Evolutionary conservation across 2,113 vertebrate species (phyloP), one percentile per base, ranked within the genome.

Genomic region (Siniperca chuatsi): DNA sequence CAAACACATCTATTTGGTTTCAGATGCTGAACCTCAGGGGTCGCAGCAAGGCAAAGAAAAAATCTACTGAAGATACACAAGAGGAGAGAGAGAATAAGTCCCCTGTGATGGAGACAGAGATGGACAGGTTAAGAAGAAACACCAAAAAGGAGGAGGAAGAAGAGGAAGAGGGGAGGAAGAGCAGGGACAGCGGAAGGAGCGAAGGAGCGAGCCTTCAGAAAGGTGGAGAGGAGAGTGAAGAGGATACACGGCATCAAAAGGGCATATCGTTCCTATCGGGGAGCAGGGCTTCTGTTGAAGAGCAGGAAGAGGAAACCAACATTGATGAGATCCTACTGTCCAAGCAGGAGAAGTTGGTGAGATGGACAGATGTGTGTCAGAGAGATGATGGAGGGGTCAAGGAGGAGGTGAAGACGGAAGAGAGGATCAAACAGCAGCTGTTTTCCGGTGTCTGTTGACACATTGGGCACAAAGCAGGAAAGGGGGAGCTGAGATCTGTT

Each of bases 361-460:
- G 89, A 66, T 93, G 93, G 93, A 93, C 92, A 60, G 90, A 92
- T 60, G 91, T 90, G 75, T 93, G 89, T 75, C 86, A 70, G 37
- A 80, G 84, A 20, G 79, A 77, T 33, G 82, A 57, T 0, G 71
- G 82, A 76, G 91, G 69, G 42, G 55, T 78, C 33, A 90, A 86
- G 42, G 89, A 89, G 80, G 87, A 87, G 8, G 74, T 64, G 75
- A 90, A 85, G 82, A 72, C n/a, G 18, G 92, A 94, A 1, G 93
- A 93, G 77, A 67, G 76, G 37, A 90, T 95, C 87, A 93, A 84
- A 78, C 91, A 88, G 75, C 94, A 94, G 89, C 91, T 95, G 77
- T 96, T 95, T 88, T 96, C 95, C 4, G 95, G 95, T 0, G 94
- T 96, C 11, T 95, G 95, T 89, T 96, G 92, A 96, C 84, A 79